Evolutionary conservation across 2,888 invertebrate species (phyloP).

Genomic region (Sympetrum striolatum): DNA sequence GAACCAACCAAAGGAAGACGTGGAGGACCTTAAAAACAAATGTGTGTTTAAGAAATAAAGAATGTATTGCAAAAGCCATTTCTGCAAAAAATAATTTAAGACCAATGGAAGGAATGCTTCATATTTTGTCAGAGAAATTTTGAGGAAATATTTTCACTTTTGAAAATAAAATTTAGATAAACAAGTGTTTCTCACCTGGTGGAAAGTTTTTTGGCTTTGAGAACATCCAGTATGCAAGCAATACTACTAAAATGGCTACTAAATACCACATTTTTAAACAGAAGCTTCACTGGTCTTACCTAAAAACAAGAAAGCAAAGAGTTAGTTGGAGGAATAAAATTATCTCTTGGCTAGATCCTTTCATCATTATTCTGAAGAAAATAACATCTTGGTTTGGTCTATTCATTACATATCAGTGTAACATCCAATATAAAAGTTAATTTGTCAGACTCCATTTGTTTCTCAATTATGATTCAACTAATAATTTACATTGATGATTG

Average conservation of each 20-base stretch:
- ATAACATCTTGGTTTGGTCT: too few relatives aligned
- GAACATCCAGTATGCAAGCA: neutral
- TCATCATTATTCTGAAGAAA: too few relatives aligned
- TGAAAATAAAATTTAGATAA: neutral
- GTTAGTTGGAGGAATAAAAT: too few relatives aligned
- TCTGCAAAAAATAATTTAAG: neutral
- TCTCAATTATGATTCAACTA: too few relatives aligned
- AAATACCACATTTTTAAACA: neutral
- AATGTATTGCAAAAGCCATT: neutral
- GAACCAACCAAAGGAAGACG: constrained; percentile 50
- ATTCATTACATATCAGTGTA: too few relatives aligned
- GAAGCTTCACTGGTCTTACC: too few relatives aligned
- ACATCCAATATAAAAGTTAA: too few relatives aligned
- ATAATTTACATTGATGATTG: too few relatives aligned
- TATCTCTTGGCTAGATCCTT: too few relatives aligned
- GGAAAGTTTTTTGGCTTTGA: constrained; percentile 19
- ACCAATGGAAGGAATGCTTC: neutral
- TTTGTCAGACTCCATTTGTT: too few relatives aligned
- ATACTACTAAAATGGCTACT: neutral
- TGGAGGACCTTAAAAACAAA: constrained; percentile 48
- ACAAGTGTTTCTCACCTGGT: neutral
- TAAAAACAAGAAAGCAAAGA: too few relatives aligned
- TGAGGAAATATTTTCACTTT: neutral
- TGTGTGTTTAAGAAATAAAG: neutral
- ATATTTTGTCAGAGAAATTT: neutral